Evolutionary conservation across 2,888 invertebrate genomes (phyloP).

Genomic region (Folsomia candida): DNA sequence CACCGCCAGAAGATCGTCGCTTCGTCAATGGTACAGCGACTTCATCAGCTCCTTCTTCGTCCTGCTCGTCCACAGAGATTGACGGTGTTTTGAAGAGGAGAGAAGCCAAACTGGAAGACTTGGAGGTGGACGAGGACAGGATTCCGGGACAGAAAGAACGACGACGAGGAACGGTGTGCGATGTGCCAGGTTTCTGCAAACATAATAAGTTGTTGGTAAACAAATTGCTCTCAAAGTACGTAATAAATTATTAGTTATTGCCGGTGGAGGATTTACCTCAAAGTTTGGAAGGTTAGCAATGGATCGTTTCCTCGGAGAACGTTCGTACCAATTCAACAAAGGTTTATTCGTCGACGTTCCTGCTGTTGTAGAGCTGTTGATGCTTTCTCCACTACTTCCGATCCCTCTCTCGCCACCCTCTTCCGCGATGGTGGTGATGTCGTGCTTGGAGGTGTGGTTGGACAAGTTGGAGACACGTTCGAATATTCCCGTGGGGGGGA

Average conservation of each 20-base stretch:
- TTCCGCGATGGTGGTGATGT: slow-evolving; percentile 44
- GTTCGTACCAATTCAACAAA: slow-evolving; percentile 45
- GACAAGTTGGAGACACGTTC: neutral
- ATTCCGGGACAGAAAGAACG: slow-evolving; percentile 38
- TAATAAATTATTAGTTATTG: neutral
- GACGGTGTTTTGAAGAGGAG: slow-evolving; percentile 42
- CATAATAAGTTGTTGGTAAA: neutral
- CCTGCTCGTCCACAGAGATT: slow-evolving; percentile 38
- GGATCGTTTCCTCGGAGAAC: slow-evolving; percentile 47
- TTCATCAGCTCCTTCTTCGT: neutral
- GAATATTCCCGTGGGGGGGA: neutral
- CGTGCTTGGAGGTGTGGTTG: slow-evolving; percentile 39
- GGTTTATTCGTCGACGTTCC: neutral
- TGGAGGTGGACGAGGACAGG: slow-evolving; percentile 21
- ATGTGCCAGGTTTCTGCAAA: slow-evolving; percentile 32
- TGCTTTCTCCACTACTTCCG: too few species aligned
- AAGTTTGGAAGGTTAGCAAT: slow-evolving; percentile 29
- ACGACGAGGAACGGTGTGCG: slow-evolving; percentile 14
- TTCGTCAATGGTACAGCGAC: neutral
- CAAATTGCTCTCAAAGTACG: neutral
- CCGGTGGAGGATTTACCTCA: slow-evolving; percentile 26
- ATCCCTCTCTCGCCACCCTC: slow-evolving; percentile 39
- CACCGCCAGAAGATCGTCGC: too few species aligned
- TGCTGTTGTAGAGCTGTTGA: neutral
- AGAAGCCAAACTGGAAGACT: slow-evolving; percentile 44